Percentiles rank a stretch among this genome's conserved stretches.
Conservation (phyloP, 2,113 vertebrate genomes). For the Chamaetylas fuelleborni region DNA sequence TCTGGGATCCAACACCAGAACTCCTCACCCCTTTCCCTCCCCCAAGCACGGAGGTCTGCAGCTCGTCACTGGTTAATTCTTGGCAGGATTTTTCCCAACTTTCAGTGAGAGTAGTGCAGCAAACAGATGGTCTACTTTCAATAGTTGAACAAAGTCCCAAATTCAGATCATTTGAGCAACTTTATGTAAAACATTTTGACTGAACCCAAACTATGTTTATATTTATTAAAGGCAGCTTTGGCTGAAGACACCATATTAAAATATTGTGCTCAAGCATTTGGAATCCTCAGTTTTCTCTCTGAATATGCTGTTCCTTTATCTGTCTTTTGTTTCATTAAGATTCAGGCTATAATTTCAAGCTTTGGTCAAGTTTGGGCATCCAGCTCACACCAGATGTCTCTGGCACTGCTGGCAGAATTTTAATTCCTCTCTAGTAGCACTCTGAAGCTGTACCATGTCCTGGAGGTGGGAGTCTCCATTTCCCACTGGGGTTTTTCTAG, state of each 20-base stretch:
- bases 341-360: background rate
- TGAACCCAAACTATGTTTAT: background rate
- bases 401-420: background rate
- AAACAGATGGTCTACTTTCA: background rate
- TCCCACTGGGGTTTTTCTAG: background rate
- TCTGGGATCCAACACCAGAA: too few relatives aligned
- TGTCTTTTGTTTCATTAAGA: background rate
- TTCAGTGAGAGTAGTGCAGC: background rate
- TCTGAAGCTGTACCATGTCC: background rate
- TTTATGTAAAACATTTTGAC: background rate
- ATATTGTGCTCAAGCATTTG: background rate
- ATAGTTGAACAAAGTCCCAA: background rate
- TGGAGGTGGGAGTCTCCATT: background rate
- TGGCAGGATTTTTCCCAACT: background rate
- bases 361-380: background rate
- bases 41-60: background rate
- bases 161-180: background rate
- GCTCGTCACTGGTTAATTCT: background rate
- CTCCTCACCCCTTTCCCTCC: background rate
- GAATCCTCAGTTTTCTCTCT: background rate
- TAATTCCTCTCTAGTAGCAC: background rate
- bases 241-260: background rate
- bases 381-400: background rate
- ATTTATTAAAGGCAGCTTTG: background rate
- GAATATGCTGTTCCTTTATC: rapidly evolving